Conservation (phyloP, 2,888 invertebrate genomes). For the Caenorhabditis parvicauda region DNA sequence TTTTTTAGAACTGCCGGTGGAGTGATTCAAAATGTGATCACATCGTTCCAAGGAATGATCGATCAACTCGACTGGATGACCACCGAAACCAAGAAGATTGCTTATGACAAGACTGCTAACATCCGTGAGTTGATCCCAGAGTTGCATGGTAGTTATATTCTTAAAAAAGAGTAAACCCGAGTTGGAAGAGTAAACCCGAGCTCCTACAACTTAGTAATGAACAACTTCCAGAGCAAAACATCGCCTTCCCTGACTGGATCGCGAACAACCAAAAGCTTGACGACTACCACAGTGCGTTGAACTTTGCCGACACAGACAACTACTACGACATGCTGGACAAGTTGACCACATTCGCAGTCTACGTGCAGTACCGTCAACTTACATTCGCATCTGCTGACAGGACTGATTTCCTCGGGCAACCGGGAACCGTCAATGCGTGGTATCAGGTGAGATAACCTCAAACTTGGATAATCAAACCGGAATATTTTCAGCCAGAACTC, state of each 20-base stretch:
- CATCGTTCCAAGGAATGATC: constrained; percentile 51
- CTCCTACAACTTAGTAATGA: no score
- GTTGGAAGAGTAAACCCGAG: no score
- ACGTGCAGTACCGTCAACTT: constrained; percentile 36
- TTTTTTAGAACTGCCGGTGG: constrained; percentile 34
- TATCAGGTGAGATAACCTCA: no score
- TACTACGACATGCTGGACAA: constrained; percentile 40
- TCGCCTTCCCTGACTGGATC: constrained; percentile 51
- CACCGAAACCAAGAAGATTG: constrained; percentile 29
- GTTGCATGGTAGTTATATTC: no score
- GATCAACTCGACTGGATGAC: constrained; percentile 48
- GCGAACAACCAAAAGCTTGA: constrained; percentile 23
- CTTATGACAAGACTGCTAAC: constrained; percentile 38
- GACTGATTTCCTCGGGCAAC: constrained; percentile 48
- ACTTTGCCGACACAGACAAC: constrained; percentile 20
- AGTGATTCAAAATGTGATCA: constrained; percentile 39
- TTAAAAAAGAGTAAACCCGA: no score
- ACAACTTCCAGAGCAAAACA: constrained; percentile 38
- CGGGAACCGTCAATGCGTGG: constrained; percentile 56
- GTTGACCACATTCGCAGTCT: constrained; percentile 35
- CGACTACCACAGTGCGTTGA: constrained; percentile 27
- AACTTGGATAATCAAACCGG: no score
- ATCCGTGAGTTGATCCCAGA: no score
- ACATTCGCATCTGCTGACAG: constrained; percentile 30
- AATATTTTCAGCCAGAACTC: constrained; percentile 50